Conservation (phyloP, 2,888 invertebrate genomes). For the Leucania comma region DNA sequence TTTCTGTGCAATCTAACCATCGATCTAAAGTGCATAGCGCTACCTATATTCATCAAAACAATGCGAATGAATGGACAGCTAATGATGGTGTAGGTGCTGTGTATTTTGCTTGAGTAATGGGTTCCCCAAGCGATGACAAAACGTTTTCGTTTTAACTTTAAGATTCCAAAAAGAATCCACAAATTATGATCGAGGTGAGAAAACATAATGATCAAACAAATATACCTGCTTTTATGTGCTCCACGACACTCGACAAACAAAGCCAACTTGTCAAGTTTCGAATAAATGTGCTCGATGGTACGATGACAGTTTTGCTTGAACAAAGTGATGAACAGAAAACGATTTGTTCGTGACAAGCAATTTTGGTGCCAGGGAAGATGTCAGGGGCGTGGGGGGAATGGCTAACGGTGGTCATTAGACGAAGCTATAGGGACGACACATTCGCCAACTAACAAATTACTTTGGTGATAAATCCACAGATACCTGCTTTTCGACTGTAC, state of each 20-base stretch:
- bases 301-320: slow-evolving; percentile 73
- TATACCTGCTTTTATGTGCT: slow-evolving; percentile 63
- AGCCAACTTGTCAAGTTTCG: slow-evolving; percentile 72
- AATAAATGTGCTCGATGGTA: slow-evolving; percentile 75
- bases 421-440: slow-evolving; percentile 88
- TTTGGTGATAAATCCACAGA: slow-evolving; percentile 82
- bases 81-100: slow-evolving; percentile 89
- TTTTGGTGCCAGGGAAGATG: slow-evolving; percentile 81
- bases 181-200: slow-evolving; percentile 61
- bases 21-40: slow-evolving; percentile 84
- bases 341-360: slow-evolving; percentile 85
- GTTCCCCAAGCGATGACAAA: slow-evolving; percentile 83
- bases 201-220: slow-evolving; percentile 59
- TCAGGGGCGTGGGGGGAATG: slow-evolving; percentile 76
- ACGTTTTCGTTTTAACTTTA: slow-evolving; percentile 71
- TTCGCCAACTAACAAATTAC: slow-evolving; percentile 88
- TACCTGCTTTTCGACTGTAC: slow-evolving; percentile 85
- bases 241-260: slow-evolving; percentile 66
- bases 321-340: slow-evolving; percentile 79
- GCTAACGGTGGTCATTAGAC: slow-evolving; percentile 83
- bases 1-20: slow-evolving; percentile 79
- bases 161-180: slow-evolving; percentile 51
- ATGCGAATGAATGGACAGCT: slow-evolving; percentile 78
- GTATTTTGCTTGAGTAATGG: slow-evolving; percentile 84
- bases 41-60: slow-evolving; percentile 72